These are phyloP conservation scores for Schlechtendalia chinensis DNA, from an alignment of 1,140 invertebrate species.

Conservation along the genomic window DNA sequence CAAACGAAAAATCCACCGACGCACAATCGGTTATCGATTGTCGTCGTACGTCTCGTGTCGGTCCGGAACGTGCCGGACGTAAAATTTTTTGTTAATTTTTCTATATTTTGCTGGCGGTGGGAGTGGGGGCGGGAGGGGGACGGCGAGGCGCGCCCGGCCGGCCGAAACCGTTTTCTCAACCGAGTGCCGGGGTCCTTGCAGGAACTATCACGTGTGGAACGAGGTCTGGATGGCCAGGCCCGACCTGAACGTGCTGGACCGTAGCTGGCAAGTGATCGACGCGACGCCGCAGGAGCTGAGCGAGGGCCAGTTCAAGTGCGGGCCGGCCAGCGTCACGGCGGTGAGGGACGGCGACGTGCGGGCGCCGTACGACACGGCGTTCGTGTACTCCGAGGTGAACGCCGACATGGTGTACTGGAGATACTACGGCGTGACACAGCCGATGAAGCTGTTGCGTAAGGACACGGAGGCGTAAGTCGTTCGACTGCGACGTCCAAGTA, in stretches of 20 bases:
- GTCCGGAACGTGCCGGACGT: too few relatives aligned
- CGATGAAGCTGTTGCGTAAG: slow-evolving; percentile 72
- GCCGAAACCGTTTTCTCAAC: too few relatives aligned
- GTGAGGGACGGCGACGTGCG: slow-evolving; percentile 79
- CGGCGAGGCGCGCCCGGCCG: too few relatives aligned
- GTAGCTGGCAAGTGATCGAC: slow-evolving; percentile 92
- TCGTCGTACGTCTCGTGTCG: too few relatives aligned
- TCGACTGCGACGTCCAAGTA: too few relatives aligned
- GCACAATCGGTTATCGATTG: too few relatives aligned
- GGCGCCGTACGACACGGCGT: slow-evolving; percentile 76
- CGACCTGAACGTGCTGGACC: slow-evolving; percentile 71
- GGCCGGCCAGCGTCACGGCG: slow-evolving; percentile 76
- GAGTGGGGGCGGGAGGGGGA: too few relatives aligned
- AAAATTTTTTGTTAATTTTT: too few relatives aligned
- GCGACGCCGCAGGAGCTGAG: slow-evolving; percentile 87
- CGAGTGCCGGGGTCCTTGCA: too few relatives aligned
- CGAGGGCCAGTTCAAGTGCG: slow-evolving; percentile 76
- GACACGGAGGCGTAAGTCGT: slow-evolving; percentile 66
- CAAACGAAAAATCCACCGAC: too few relatives aligned
- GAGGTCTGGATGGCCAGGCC: slow-evolving; percentile 89
- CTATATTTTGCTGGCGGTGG: too few relatives aligned
- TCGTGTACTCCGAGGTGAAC: slow-evolving; percentile 85
- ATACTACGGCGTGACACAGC: slow-evolving; percentile 72
- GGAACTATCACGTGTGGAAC: slow-evolving; percentile 95
- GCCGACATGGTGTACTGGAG: slow-evolving; percentile 85